Evolutionary conservation across 2,888 invertebrate genomes (phyloP), one percentile per base, ranked within the genome.

Genomic region (Netelia fuscicornis): DNA sequence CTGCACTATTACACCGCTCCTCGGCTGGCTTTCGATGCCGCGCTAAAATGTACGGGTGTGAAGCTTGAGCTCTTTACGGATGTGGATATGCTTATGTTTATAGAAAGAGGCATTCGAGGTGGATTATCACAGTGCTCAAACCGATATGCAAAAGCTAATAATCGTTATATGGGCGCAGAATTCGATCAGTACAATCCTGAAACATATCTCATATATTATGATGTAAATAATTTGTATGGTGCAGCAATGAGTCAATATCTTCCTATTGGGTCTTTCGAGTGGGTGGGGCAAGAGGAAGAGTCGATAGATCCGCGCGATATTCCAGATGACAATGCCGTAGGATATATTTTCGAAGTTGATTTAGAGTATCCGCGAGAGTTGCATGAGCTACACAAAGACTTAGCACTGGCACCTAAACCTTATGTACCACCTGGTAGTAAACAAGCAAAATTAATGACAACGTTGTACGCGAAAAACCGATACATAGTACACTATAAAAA

Each of bases 201-300:
- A 3, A 90, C 86, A 3, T 93, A 88, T 82, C 48, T 93, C 20
- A 84, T 88, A 23, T 75, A 62, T 25, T 60, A 44, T 30, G 75
- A 75, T 44, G 75, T 44, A 11, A 62, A 75, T 64, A 60, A 60
- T 62, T 17, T 60, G 20, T 75, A 75, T 25, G 75, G 48, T 64
- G 62, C 75, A 17, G 64, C 75, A 42, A 75, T 75, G 75, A 75
- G 75, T 17, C 30, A 62, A 3, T 62, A 5, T 23, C 48, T 75
- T 48, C 75, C 75, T 3, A 17, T 3, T 17, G 25, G 62, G 5
- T n/a, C 17, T 23, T 75, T 64, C 44, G 62, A 44, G 11, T 75
- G 75, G 75, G 75, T 48, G 44, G 5, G 42, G 44, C 42, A 75
- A 20, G 9, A 62, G 9, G 17, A 75, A 23, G 23, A 60, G 2